Evolutionary conservation across 2,113 vertebrate genomes (phyloP), one percentile per base, ranked within the genome.

Genomic region (Ochotona curzoniae): DNA sequence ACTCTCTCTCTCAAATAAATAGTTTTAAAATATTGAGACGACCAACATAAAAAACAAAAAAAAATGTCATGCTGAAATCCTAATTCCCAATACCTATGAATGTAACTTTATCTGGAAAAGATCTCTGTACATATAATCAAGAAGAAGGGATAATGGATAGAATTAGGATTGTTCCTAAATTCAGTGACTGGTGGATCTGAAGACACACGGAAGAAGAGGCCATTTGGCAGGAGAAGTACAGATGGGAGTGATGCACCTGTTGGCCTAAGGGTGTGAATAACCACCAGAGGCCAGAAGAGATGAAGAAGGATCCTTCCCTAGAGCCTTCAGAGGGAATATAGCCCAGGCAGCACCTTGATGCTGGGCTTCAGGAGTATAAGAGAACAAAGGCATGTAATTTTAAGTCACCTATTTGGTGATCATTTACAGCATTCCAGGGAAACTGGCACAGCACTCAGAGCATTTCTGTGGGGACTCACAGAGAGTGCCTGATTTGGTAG

Each of bases 81-180:
- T 57, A 57, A 57, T 57, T 18, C 54, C 54, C 54, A 57, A 18
- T 57, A 57, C 9, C 32, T 38, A 9, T 25, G 75, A 82, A 73
- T 23, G 75, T 44, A 84, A 78, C n/a, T 17, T 91, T 54, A 60
- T 54, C 78, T 28, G 30, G 75, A 90, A 78, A 51, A 30, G 32
- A 13, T 61, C 66, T 93, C 44, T 71, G 60, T 23, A 69, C 82
- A 57, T 38, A 7, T 26, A 35, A 80, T 69, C 57, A 82, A 81
- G n/a, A 60, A 74, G 30, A 67, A 69, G 25, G 38, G 60, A 18
- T n/a, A 11, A 5, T 44, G 14, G 13, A 57, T 57, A 7, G n/a
- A 35, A 49, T 49, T 23, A 54, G 76, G 26, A 23, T 23, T 38
- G 18, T 28, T 67, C 28, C 49, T 8, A 35, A 82, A 54, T 35